These are phyloP conservation scores for Ariopsis seemanni DNA, from an alignment of 2,113 vertebrate genomes.

Conservation along the genomic window DNA sequence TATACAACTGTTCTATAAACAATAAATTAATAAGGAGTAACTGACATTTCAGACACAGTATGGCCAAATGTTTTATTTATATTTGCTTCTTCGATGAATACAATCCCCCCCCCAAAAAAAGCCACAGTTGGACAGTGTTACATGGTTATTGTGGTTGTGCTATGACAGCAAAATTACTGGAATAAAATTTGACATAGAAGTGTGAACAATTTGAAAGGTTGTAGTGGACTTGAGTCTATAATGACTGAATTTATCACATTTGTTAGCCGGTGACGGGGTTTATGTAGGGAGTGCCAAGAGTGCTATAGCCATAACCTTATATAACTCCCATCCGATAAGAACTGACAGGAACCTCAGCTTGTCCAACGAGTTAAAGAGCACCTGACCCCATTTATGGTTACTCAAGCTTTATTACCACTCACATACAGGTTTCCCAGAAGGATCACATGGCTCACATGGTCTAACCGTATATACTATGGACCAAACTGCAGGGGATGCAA, in stretches of 20 bases:
- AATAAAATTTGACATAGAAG: background rate
- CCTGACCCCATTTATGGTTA: slow-evolving; percentile 45
- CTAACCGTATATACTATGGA: slow-evolving; percentile 4
- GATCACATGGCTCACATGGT: slow-evolving; percentile 13
- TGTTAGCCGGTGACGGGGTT: background rate
- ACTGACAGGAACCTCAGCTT: slow-evolving; percentile 39
- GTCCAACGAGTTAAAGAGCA: slow-evolving; percentile 33
- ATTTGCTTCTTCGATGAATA: background rate
- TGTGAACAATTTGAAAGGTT: background rate
- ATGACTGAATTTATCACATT: background rate
- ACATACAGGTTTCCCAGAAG: slow-evolving; percentile 37
- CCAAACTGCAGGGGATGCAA: slow-evolving; percentile 11
- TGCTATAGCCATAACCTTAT: slow-evolving; percentile 31
- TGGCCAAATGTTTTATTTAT: background rate
- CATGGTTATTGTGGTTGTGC: background rate
- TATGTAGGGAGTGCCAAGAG: background rate
- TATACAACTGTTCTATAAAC: background rate
- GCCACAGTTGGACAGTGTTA: background rate
- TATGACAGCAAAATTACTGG: background rate
- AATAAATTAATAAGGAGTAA: background rate
- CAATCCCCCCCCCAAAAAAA: background rate
- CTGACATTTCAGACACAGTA: background rate
- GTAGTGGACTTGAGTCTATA: background rate
- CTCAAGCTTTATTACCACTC: slow-evolving; percentile 47
- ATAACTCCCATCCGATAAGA: slow-evolving; percentile 33